Conservation (phyloP, 2,113 vertebrate genomes). For the Noturus placidus region DNA sequence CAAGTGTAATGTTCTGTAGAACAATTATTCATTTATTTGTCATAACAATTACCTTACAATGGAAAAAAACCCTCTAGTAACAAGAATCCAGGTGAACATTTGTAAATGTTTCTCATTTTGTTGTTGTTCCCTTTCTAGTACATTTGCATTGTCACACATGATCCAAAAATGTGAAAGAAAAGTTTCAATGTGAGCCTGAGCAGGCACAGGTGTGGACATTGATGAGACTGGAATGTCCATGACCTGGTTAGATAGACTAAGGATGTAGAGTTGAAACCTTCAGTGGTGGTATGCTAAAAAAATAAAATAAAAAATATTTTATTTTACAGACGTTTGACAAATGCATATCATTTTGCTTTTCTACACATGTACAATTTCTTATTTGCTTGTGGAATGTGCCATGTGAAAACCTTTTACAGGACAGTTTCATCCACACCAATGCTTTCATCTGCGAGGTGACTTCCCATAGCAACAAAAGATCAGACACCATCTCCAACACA, state of each 20-base stretch:
- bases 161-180: background rate
- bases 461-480: conserved; percentile 65
- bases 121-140: background rate
- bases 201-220: background rate
- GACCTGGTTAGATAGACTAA: background rate
- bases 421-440: conserved; percentile 52
- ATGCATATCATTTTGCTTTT: background rate
- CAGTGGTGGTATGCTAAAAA: background rate
- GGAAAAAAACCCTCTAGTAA: background rate
- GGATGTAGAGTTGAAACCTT: background rate
- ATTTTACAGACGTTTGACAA: background rate
- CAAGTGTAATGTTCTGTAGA: background rate
- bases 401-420: background rate
- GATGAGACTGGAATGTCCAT: background rate
- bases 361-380: background rate
- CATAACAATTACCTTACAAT: background rate
- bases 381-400: background rate
- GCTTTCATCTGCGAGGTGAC: conserved; percentile 59
- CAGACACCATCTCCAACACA: conserved; percentile 71
- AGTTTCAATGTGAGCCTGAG: background rate
- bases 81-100: background rate
- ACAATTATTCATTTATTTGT: background rate
- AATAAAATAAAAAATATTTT: background rate
- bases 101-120: background rate
- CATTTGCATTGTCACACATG: background rate